Base-by-base conservation (phyloP, 2,888 invertebrate genomes). In the Agriopis leucophaearia region DNA sequence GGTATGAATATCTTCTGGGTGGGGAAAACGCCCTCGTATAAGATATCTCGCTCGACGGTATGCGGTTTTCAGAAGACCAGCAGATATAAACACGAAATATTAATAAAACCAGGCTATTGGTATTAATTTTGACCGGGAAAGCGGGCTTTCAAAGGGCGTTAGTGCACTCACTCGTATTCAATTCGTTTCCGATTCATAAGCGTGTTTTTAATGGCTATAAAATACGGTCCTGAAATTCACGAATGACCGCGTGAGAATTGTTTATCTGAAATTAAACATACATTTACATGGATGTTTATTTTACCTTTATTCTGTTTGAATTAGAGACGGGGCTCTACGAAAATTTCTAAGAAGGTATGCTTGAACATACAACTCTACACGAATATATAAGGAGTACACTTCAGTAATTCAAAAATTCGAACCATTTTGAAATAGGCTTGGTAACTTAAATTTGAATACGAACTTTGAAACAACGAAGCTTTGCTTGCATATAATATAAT, bases 1-100 rank as follows among this genome's bases (percentile, higher is more conserved):
- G 72, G 75, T 75, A 75, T 75, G 72, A 80, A 76, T 81, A 85
- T 87, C 83, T 83, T 80, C 80, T 77, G 81, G 82, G 79, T 76
- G 74, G 75, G 68, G 68, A 63, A 70, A 77, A 78, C 71, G 70
- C 71, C 67, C 70, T 74, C 73, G 70, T 77, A 77, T 75, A 75
- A 81, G 80, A 78, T 81, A 81, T 74, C 70, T 72, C 62, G 13
- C 38, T 54, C 12, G 57, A 64, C 63, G 56, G 66, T 69, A 47
- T 69, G 72, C 72, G 45, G 60, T 58, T 63, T 74, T 64, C 62
- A 68, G 71, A 70, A 73, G 69, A 47, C 52, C 74, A 73, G 74
- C 74, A 75, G 59, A 71, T 70, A 74, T 73, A 76, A 74, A 75
- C 78, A 81, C 75, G 75, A 78, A 78, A 79, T 78, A 77, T 70